Percentiles rank a stretch among this genome's conserved stretches.
Evolutionary conservation across 53 echinoderm and acorn worm genomes (phyloP).

Genomic region (Stichopus horrens): DNA sequence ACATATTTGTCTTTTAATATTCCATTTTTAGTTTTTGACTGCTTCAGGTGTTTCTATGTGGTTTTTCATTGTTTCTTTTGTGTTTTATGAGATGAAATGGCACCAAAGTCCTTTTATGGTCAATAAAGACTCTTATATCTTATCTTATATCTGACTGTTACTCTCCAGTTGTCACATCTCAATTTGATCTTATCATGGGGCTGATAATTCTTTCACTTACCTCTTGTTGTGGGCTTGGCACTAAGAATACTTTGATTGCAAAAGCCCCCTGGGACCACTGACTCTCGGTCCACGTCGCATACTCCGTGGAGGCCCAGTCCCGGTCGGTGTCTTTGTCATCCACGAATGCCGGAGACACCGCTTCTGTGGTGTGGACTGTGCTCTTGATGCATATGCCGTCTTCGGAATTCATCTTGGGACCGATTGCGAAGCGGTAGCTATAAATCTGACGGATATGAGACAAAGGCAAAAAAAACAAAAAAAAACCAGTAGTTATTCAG

Average conservation of each 20-base stretch:
- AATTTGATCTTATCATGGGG: too few species aligned
- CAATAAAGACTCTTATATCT: too few species aligned
- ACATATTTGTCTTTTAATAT: too few species aligned
- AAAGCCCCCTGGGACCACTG: conserved; percentile 60
- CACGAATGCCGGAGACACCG: conserved; percentile 82
- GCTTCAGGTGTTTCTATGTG: too few species aligned
- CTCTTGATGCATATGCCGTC: conserved; percentile 74
- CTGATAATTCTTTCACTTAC: conserved; percentile 41
- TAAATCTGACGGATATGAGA: conserved; percentile 55
- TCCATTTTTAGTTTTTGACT: too few species aligned
- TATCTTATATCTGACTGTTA: too few species aligned
- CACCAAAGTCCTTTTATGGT: too few species aligned
- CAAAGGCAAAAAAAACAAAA: background rate
- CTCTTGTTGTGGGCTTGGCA: conserved; percentile 86
- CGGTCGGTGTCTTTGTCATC: conserved; percentile 36
- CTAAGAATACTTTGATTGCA: conserved; percentile 67
- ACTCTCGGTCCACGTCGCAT: conserved; percentile 98
- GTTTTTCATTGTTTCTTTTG: too few species aligned
- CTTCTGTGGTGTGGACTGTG: conserved; percentile 55
- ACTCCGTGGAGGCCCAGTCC: conserved; percentile 77
- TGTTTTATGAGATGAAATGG: too few species aligned
- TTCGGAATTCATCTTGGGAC: conserved; percentile 45
- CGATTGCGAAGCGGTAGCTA: conserved; percentile 54
- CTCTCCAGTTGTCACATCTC: too few species aligned
- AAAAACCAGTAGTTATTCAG: background rate